Evolutionary conservation across 2,888 invertebrate species (phyloP), one percentile per base, ranked within the genome.

Genomic region (Maniola hyperantus): DNA sequence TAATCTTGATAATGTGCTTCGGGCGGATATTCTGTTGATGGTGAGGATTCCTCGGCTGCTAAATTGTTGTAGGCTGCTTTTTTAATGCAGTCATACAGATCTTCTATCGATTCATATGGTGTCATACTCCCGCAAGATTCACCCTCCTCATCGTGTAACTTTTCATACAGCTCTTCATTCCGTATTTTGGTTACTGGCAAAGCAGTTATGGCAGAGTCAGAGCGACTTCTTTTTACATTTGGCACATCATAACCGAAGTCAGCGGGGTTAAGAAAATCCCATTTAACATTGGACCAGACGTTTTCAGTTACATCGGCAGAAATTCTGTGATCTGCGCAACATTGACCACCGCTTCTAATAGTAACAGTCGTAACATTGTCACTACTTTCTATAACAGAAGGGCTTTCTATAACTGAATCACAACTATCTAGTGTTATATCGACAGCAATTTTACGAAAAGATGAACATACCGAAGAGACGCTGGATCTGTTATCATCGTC

Each of bases 21-120:
- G 1, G 87, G 89, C 61, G 88, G 89, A 57, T 87, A 85, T 68
- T 89, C 91, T 1, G 88, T 86, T 1, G 91, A 89, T 1, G 91
- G 91, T 18, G 90, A 88, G 1, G 90, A 90, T 72, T 91, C 90
- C 48, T 88, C 89, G 11, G 77, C 85, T 6, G 83, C 86, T 6
- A 85, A 83, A 69, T 86, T 91, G 15, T 80, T 83, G 67, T 91
- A 91, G 6, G 87, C 85, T n/a, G 87, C 78, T 71, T 92, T 92
- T 72, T 92, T 92, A 33, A 92, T 92, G 73, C 92, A 92, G 65
- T 92, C 92, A 69, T 92, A 92, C 39, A 92, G 76, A 74, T 92
- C 92, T 78, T 92, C 92, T 68, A 92, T 92, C 0, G 92, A 92
- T 76, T 92, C 92, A 67, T 92, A 92, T 0, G 92, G 92, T 13